Percentiles rank a stretch among this genome's conserved stretches.
Conservation (phyloP, 2,797 vertebrate genomes). For the Amazonetta brasiliensis region DNA sequence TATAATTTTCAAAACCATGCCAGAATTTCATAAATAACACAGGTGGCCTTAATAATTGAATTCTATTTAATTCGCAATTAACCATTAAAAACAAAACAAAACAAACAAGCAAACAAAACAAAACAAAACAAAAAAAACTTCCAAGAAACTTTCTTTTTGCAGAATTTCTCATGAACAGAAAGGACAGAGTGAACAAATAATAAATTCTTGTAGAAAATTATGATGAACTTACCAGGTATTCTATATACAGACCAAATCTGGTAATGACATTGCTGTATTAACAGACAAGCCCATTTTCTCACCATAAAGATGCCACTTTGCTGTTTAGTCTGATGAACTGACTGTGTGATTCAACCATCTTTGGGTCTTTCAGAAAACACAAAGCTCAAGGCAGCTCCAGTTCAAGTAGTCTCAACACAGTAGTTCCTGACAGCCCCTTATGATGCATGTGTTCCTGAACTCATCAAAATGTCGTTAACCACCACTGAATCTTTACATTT, state of each 20-base stretch:
- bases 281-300: background rate
- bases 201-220: background rate
- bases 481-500: background rate
- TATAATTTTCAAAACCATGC: constrained; percentile 61
- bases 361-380: background rate
- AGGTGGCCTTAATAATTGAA: constrained; percentile 9
- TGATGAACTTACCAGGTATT: background rate
- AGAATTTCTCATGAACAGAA: background rate
- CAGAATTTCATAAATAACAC: constrained; percentile 54
- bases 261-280: background rate
- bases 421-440: background rate
- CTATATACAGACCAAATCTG: background rate
- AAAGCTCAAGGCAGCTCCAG: background rate
- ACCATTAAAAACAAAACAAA: background rate
- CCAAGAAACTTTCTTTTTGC: background rate
- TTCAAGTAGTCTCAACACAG: background rate
- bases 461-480: background rate
- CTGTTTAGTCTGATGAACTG: background rate
- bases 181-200: background rate
- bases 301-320: background rate
- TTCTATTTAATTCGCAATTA: constrained; percentile 63
- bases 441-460: background rate
- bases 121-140: background rate
- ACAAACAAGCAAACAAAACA: too few relatives aligned
- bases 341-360: background rate